Conservation (phyloP, 2,797 vertebrate genomes). For the Rhynchonycteris naso region DNA sequence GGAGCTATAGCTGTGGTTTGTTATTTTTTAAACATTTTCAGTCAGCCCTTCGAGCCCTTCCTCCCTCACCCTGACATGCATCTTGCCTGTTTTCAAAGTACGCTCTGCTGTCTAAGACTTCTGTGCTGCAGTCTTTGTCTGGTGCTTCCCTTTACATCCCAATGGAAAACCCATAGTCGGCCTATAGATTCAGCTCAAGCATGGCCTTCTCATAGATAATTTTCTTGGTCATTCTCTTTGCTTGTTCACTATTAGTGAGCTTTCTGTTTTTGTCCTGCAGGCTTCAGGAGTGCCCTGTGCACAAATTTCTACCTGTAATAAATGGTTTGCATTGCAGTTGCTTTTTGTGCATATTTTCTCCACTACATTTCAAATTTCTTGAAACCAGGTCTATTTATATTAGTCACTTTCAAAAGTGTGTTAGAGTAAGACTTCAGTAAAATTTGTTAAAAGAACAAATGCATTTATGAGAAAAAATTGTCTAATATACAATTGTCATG, state of each 20-base stretch:
- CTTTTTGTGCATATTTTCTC: not conserved
- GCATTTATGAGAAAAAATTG: not conserved
- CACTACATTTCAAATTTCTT: not conserved
- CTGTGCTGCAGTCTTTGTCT: not conserved
- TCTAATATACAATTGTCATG: not conserved
- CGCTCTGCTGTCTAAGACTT: not conserved
- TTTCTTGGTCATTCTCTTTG: not conserved
- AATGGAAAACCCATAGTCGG: not conserved
- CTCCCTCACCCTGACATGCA: not conserved
- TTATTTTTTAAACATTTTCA: too few relatives aligned
- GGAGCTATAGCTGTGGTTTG: too few relatives aligned
- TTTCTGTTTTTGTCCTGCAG: not conserved
- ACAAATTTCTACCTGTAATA: not conserved
- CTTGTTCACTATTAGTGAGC: not conserved
- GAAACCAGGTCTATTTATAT: not conserved
- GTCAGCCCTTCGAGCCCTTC: too few relatives aligned
- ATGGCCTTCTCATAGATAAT: not conserved
- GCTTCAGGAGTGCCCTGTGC: not conserved
- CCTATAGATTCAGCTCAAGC: not conserved
- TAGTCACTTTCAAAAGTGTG: not conserved
- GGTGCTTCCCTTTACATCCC: not conserved
- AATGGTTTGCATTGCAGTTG: not conserved
- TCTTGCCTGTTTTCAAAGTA: not conserved
- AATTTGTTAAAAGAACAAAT: slow-evolving; percentile 33
- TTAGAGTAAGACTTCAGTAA: not conserved